These are phyloP conservation scores for Megathymus violae DNA, from an alignment of 1,140 invertebrate genomes.

Conservation along the genomic window DNA sequence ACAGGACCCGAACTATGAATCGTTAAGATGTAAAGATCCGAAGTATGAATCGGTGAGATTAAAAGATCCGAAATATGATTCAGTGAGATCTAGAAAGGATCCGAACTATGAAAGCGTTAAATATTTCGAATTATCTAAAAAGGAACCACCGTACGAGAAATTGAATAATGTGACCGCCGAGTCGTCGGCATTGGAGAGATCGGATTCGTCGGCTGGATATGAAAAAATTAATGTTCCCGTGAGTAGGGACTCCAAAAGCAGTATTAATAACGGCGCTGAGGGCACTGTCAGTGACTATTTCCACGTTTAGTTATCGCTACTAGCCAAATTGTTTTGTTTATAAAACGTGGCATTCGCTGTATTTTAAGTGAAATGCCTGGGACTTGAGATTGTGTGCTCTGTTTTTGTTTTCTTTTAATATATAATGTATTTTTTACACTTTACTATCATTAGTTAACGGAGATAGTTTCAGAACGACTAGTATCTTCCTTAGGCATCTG, in stretches of 20 bases:
- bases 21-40: constrained; percentile 83
- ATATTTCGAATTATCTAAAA: constrained; percentile 81
- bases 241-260: constrained; percentile 66
- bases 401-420: constrained; percentile 57
- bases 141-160: constrained; percentile 83
- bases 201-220: constrained; percentile 79
- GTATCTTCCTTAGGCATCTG: constrained; percentile 77
- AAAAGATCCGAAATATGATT: constrained; percentile 79
- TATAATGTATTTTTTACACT: constrained; percentile 48
- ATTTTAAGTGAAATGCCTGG: constrained; percentile 38
- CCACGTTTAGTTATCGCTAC: constrained; percentile 67
- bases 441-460: constrained; percentile 50
- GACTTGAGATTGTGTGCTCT: constrained; percentile 68
- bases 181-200: constrained; percentile 63
- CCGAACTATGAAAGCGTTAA: constrained; percentile 84
- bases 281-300: constrained; percentile 81
- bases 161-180: constrained; percentile 67
- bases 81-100: constrained; percentile 77
- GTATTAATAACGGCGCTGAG: constrained; percentile 71
- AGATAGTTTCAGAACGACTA: constrained; percentile 50
- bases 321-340: constrained; percentile 38
- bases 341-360: constrained; percentile 25
- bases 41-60: constrained; percentile 88
- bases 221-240: constrained; percentile 77
- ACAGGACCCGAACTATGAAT: constrained; percentile 75